phyloP scores from a whole-genome alignment of 2,888 invertebrate species.

The Tanaodytes sp. region DNA sequence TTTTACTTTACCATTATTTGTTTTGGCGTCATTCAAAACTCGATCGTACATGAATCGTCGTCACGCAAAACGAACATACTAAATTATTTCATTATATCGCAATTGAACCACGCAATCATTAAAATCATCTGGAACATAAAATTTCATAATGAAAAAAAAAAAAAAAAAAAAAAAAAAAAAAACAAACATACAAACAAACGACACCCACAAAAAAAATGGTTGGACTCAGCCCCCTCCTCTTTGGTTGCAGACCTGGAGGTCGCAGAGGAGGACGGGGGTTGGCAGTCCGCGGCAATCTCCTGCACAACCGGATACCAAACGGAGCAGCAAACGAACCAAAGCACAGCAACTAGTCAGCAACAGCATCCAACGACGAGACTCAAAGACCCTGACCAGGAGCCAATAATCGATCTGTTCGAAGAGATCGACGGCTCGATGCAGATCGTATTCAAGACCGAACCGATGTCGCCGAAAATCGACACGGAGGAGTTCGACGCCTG shows the following conservation, averaged over 20 bases:
- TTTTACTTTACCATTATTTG: no score
- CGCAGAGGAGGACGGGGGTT: slow-evolving; percentile 73
- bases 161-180: no score
- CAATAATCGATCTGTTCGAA: slow-evolving; percentile 69
- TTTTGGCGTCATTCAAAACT: no score
- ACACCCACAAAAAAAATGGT: slow-evolving; percentile 60
- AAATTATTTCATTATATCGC: no score
- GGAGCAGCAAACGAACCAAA: slow-evolving; percentile 59
- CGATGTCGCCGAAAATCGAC: slow-evolving; percentile 65
- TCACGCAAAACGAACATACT: no score
- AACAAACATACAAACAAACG: no score
- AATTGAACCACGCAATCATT: no score
- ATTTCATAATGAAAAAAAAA: no score
- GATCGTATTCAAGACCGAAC: slow-evolving; percentile 67
- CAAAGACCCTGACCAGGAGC: slow-evolving; percentile 48
- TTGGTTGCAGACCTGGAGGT: slow-evolving; percentile 74
- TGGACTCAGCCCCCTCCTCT: slow-evolving; percentile 73
- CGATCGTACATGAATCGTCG: no score
- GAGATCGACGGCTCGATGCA: slow-evolving; percentile 68
- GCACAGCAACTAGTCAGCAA: slow-evolving; percentile 58
- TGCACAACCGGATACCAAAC: slow-evolving; percentile 62
- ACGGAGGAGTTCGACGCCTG: slow-evolving; percentile 63
- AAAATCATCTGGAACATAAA: no score
- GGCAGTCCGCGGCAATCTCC: slow-evolving; percentile 63
- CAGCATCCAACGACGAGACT: slow-evolving; percentile 33